Conservation (phyloP, 2,888 invertebrate genomes). For the Cheilosia urbana region DNA sequence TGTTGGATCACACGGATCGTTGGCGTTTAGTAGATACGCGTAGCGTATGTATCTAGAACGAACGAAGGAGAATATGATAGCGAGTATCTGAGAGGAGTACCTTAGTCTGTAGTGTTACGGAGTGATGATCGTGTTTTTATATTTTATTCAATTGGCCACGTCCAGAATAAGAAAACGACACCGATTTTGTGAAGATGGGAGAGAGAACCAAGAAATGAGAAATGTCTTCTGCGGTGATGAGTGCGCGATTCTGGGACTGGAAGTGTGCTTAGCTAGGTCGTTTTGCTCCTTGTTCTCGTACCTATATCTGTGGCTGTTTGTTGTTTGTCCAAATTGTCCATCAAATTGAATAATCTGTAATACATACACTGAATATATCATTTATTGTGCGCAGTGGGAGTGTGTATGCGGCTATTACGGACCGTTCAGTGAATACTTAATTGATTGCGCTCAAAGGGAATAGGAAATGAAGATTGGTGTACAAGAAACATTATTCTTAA, state of each 20-base stretch:
- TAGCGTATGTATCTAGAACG: slow-evolving; percentile 55
- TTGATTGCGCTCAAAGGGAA: slow-evolving; percentile 3
- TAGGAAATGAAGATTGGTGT: background rate
- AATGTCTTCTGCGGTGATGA: background rate
- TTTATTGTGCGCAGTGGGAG: background rate
- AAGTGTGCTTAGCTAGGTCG: background rate
- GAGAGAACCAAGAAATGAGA: slow-evolving; percentile 15
- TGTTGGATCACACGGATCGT: slow-evolving; percentile 26
- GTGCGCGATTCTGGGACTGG: background rate
- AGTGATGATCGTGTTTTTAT: slow-evolving; percentile 54
- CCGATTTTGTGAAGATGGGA: slow-evolving; percentile 19
- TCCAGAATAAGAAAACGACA: slow-evolving; percentile 63
- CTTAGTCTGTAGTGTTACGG: slow-evolving; percentile 34
- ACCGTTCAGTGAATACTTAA: slow-evolving; percentile 34
- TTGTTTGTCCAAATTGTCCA: slow-evolving; percentile 43
- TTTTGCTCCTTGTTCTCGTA: slow-evolving; percentile 1
- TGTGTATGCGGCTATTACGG: background rate
- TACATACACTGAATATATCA: slow-evolving; percentile 20
- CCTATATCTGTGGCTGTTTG: background rate
- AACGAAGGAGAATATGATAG: slow-evolving; percentile 63
- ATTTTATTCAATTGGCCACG: slow-evolving; percentile 66
- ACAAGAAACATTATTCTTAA: too few species aligned
- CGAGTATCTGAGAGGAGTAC: slow-evolving; percentile 49
- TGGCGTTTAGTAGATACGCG: background rate
- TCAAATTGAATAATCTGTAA: slow-evolving; percentile 62